Percentiles rank a stretch among this genome's conserved stretches.
These are phyloP conservation scores for Pogona vitticeps DNA, from an alignment of 2,113 vertebrate genomes.

Conservation along the genomic window DNA sequence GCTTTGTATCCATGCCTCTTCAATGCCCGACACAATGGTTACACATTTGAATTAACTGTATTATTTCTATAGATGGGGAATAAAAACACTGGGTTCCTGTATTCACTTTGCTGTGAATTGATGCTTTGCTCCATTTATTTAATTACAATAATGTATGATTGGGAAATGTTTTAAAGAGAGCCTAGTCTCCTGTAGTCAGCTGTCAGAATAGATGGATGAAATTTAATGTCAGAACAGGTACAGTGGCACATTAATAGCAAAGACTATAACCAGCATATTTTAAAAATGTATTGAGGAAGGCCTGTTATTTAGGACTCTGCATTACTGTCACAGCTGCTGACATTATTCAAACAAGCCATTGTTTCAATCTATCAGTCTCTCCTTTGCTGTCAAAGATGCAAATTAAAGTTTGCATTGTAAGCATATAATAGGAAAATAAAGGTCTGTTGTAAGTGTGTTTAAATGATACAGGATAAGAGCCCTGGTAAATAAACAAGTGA, in stretches of 20 bases:
- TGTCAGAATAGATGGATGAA: slow-evolving; percentile 73
- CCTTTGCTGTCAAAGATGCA: slow-evolving; percentile 80
- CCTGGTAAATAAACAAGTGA: not conserved
- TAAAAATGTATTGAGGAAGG: slow-evolving; percentile 70
- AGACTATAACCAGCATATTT: slow-evolving; percentile 72
- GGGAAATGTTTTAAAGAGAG: slow-evolving; percentile 67
- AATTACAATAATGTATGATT: slow-evolving; percentile 60
- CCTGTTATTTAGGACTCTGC: slow-evolving; percentile 75
- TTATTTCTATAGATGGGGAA: slow-evolving; percentile 18
- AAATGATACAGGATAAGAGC: slow-evolving; percentile 54
- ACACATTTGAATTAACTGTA: slow-evolving; percentile 32
- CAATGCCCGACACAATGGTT: slow-evolving; percentile 12
- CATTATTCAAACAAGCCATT: slow-evolving; percentile 77
- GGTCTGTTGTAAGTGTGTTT: slow-evolving; percentile 65
- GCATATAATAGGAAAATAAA: slow-evolving; percentile 65
- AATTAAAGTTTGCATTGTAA: slow-evolving; percentile 67
- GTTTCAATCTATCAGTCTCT: slow-evolving; percentile 75
- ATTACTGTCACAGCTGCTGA: slow-evolving; percentile 74
- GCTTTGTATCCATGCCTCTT: not conserved
- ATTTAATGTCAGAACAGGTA: slow-evolving; percentile 54
- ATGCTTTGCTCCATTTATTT: slow-evolving; percentile 48
- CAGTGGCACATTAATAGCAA: slow-evolving; percentile 51
- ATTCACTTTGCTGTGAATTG: slow-evolving; percentile 17
- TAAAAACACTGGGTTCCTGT: slow-evolving; percentile 22
- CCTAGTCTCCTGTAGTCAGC: slow-evolving; percentile 65